These are phyloP conservation scores for Ancistrus triradiatus DNA, from an alignment of 2,113 vertebrate genomes.

Conservation along the genomic window DNA sequence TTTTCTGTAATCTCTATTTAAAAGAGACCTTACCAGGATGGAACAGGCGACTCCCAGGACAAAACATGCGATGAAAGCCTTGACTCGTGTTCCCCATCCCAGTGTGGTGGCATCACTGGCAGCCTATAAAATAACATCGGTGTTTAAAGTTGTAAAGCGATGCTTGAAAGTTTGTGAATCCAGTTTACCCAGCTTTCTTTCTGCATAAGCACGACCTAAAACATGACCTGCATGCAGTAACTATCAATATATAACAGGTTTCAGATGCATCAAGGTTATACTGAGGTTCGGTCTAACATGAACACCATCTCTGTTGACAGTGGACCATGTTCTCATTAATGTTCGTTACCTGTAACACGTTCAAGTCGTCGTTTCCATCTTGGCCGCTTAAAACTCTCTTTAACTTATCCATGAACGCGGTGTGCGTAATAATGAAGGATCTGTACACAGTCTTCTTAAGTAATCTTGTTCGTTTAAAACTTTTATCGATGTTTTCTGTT, in stretches of 20 bases:
- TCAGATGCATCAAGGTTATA: too few species aligned
- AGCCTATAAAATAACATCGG: slow-evolving; percentile 51
- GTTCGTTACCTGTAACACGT: slow-evolving; percentile 75
- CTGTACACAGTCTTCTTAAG: not conserved
- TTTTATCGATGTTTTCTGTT: slow-evolving; percentile 7
- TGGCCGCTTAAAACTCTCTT: slow-evolving; percentile 82
- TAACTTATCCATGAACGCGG: slow-evolving; percentile 84
- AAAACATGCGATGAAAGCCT: slow-evolving; percentile 65
- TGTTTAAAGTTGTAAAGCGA: too few species aligned
- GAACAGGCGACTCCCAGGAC: slow-evolving; percentile 56
- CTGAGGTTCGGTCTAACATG: too few species aligned
- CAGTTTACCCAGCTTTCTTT: too few species aligned
- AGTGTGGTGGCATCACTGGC: slow-evolving; percentile 62
- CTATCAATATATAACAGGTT: too few species aligned
- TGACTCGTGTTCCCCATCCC: slow-evolving; percentile 65
- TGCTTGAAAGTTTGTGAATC: too few species aligned
- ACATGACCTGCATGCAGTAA: too few species aligned
- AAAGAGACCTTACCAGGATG: slow-evolving; percentile 58
- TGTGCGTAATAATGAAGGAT: not conserved
- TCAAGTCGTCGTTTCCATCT: slow-evolving; percentile 72
- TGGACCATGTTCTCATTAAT: too few species aligned
- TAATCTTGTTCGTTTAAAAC: not conserved
- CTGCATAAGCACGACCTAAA: too few species aligned
- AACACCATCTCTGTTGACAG: too few species aligned
- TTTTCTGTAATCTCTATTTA: not conserved